Evolutionary conservation across 1,140 invertebrate species (phyloP).

Genomic region (Drosophila kohkoa): DNA sequence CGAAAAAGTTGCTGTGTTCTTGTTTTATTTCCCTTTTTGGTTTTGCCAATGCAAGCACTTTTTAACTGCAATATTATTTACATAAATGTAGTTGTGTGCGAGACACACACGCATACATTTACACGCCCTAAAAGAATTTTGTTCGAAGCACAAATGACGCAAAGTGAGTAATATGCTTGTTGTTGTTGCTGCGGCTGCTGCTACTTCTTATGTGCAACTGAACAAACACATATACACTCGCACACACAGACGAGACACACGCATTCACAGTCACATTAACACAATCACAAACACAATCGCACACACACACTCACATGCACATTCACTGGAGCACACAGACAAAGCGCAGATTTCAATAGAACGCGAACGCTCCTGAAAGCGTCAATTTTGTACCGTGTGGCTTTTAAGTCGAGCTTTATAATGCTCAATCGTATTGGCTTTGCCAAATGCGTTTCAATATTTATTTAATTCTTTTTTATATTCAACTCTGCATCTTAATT

Average conservation of each 20-base stretch:
- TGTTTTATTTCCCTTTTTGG: slow-evolving; percentile 18
- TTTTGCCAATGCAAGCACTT: slow-evolving; percentile 74
- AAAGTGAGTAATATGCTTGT: slow-evolving; percentile 54
- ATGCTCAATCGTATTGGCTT: neutral
- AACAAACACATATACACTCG: slow-evolving; percentile 50
- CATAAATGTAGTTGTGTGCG: slow-evolving; percentile 9
- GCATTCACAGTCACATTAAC: slow-evolving; percentile 17
- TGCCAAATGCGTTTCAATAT: slow-evolving; percentile 3
- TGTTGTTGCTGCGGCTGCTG: slow-evolving; percentile 34
- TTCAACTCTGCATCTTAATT: slow-evolving; percentile 17
- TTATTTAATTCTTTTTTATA: neutral
- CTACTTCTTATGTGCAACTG: slow-evolving; percentile 54
- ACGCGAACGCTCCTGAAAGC: slow-evolving; percentile 68
- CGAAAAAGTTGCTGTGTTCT: slow-evolving; percentile 62
- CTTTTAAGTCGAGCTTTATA: slow-evolving; percentile 30
- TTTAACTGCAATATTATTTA: slow-evolving; percentile 42
- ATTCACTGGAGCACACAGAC: slow-evolving; percentile 57
- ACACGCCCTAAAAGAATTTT: slow-evolving; percentile 55
- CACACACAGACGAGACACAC: slow-evolving; percentile 16
- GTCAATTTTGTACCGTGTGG: slow-evolving; percentile 44
- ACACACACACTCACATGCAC: slow-evolving; percentile 50
- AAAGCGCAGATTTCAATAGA: slow-evolving; percentile 74
- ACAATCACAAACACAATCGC: slow-evolving; percentile 18
- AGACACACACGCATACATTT: slow-evolving; percentile 1
- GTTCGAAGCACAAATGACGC: slow-evolving; percentile 50